Evolutionary conservation across 2,888 invertebrate species (phyloP).

Genomic region (Leptopterna dolabrata): DNA sequence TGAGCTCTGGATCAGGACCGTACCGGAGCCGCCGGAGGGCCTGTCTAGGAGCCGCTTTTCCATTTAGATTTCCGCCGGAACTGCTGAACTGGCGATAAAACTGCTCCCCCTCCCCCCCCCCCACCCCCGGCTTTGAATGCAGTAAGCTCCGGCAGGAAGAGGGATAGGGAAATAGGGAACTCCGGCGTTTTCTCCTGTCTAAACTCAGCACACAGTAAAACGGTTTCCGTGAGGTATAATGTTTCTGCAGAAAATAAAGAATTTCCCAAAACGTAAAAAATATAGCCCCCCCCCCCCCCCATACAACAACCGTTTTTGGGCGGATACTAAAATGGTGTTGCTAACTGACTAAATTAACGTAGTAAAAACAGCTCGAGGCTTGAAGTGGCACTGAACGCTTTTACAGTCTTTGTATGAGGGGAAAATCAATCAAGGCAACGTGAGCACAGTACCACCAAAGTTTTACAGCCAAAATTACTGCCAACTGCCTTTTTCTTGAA

Average conservation of each 20-base stretch:
- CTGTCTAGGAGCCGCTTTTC: too few relatives aligned
- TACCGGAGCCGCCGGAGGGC: too few relatives aligned
- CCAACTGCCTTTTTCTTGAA: not conserved
- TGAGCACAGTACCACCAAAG: not conserved
- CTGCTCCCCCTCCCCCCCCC: too few relatives aligned
- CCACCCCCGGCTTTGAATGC: too few relatives aligned
- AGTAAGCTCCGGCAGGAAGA: not conserved
- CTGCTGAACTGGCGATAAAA: not conserved
- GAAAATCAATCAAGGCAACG: constrained; percentile 29
- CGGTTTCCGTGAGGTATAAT: constrained; percentile 3
- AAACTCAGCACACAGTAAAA: not conserved
- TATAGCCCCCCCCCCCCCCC: not conserved
- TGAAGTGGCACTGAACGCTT: constrained; percentile 32
- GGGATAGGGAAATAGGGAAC: not conserved
- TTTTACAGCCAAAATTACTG: constrained; percentile 13
- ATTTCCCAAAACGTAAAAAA: not conserved
- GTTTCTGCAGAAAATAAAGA: not conserved
- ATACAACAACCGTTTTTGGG: constrained; percentile 17
- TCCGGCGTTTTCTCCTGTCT: not conserved
- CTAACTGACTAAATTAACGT: constrained; percentile 32
- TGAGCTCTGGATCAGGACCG: too few relatives aligned
- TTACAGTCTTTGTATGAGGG: constrained; percentile 8
- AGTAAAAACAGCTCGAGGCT: constrained; percentile 32
- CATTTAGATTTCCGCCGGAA: not conserved
- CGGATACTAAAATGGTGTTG: constrained; percentile 13